A percentile compares a stretch with the other conserved stretches of the same genome.
Evolutionary conservation across 53 echinoderm and acorn worm species (phyloP).

Genomic region (Paracentrotus lividus): DNA sequence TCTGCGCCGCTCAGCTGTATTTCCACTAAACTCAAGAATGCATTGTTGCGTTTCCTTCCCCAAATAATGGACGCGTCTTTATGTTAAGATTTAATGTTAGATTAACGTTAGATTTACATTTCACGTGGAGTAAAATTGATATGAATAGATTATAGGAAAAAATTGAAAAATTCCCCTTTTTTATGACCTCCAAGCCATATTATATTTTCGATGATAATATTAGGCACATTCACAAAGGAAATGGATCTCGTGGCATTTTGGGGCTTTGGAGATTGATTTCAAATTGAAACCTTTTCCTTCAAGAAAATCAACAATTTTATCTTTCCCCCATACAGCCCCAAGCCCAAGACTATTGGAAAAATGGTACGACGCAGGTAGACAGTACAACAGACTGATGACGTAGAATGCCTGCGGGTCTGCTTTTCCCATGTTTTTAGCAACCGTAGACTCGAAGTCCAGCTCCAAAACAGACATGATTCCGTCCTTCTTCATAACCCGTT

Average conservation of each 20-base stretch:
- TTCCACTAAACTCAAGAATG: no score
- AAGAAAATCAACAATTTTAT: conserved; percentile 80
- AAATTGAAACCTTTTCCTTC: conserved; percentile 73
- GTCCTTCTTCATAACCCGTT: conserved; percentile 71
- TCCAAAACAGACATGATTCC: conserved; percentile 77
- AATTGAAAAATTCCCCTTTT: background rate
- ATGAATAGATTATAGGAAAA: no score
- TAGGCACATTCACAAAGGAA: background rate
- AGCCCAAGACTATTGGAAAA: conserved; percentile 74
- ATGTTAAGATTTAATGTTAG: no score
- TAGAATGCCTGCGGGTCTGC: conserved; percentile 28
- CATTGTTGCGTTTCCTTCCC: no score
- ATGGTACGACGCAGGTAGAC: conserved; percentile 79
- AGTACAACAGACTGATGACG: conserved; percentile 80
- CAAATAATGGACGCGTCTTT: no score
- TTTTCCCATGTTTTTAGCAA: conserved; percentile 68
- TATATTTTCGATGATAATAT: background rate
- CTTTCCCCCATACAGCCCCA: conserved; percentile 85
- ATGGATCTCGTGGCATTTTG: background rate
- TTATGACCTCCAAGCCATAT: background rate
- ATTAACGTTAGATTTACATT: no score
- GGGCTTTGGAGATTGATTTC: conserved; percentile 6
- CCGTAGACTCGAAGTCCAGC: conserved; percentile 60
- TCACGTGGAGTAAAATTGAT: no score
- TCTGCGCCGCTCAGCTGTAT: no score